These are phyloP conservation scores for Echinometra lucunter DNA, from an alignment of 53 echinoderm and acorn worm species.

Conservation along the genomic window DNA sequence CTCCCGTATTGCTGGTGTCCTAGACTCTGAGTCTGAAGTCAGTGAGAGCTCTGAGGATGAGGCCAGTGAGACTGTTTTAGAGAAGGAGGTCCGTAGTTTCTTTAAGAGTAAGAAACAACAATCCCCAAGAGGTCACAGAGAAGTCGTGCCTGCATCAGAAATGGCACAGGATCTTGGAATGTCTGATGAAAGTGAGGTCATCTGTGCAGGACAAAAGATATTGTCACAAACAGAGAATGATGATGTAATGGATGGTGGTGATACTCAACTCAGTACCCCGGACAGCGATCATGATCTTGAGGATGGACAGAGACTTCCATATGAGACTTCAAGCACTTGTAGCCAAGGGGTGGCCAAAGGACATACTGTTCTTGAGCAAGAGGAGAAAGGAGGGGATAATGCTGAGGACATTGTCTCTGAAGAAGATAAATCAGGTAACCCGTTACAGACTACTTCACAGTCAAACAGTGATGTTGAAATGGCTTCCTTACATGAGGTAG, in stretches of 20 bases:
- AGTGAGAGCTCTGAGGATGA: neutral
- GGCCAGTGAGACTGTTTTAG: neutral
- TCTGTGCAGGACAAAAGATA: slow-evolving; percentile 15
- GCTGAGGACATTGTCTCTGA: neutral
- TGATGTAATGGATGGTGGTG: neutral
- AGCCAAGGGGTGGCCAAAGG: neutral
- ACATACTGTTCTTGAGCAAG: neutral
- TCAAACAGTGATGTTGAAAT: neutral
- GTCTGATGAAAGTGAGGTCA: slow-evolving; percentile 7
- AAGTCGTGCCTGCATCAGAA: neutral
- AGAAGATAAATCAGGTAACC: neutral
- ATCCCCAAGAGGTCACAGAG: neutral
- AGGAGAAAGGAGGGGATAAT: neutral
- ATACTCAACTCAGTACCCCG: neutral
- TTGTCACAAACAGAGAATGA: neutral
- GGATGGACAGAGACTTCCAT: neutral
- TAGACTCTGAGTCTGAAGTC: neutral
- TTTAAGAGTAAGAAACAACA: neutral
- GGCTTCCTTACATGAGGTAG: neutral
- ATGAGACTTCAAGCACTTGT: neutral
- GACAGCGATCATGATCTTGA: neutral
- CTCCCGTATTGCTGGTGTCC: neutral
- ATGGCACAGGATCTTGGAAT: neutral
- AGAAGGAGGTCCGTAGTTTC: neutral
- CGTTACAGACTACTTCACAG: neutral